These are phyloP conservation scores for Gadopsis marmoratus DNA, from an alignment of 2,797 vertebrate species.

Conservation along the genomic window DNA sequence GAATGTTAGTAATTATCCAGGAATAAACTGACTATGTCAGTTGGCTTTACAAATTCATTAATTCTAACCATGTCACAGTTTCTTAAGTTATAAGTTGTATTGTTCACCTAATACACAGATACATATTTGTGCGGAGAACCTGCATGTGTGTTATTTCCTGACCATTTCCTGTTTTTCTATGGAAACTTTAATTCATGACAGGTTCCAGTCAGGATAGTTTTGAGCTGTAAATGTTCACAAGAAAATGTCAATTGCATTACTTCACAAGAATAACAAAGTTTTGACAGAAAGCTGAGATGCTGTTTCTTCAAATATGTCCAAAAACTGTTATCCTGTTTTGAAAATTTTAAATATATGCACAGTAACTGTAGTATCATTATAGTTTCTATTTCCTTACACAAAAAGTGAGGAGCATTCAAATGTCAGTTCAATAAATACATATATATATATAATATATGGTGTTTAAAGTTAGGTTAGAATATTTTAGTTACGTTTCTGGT, in stretches of 20 bases:
- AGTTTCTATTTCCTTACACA: neutral
- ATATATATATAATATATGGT: too few relatives aligned
- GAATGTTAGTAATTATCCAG: neutral
- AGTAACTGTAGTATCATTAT: neutral
- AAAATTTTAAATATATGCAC: neutral
- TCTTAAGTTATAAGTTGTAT: neutral
- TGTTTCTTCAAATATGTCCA: neutral
- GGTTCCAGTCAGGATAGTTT: neutral
- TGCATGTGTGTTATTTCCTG: conserved; percentile 54
- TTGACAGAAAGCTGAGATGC: neutral
- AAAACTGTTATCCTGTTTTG: neutral
- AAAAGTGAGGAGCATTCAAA: neutral
- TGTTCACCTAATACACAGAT: neutral
- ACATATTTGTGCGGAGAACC: neutral
- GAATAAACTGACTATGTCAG: neutral
- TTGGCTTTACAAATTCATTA: neutral
- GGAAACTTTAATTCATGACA: conserved; percentile 52
- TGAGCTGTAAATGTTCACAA: neutral
- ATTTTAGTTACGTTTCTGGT: neutral
- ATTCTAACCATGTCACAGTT: neutral
- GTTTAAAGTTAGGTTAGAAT: neutral
- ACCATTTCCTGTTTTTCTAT: conserved; percentile 57
- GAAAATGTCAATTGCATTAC: neutral
- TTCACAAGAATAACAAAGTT: neutral
- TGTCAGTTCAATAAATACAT: too few relatives aligned